A percentile compares a stretch with the other conserved stretches of the same genome.
These are phyloP conservation scores for Protula sp. DNA, from an alignment of 2,888 invertebrate species.

Conservation along the genomic window DNA sequence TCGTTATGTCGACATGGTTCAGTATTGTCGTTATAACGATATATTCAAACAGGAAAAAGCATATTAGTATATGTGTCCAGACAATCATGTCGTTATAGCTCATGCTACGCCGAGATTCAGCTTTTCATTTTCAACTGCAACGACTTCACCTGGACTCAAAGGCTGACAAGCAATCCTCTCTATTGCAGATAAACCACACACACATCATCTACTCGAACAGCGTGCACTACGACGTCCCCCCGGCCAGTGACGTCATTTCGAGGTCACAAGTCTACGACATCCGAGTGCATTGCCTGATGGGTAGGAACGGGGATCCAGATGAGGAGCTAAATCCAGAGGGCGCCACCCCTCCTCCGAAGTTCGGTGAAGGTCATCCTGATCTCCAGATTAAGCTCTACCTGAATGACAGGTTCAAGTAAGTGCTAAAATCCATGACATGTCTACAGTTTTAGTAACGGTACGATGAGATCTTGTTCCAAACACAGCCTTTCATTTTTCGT, in stretches of 20 bases:
- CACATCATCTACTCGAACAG: slow-evolving; percentile 40
- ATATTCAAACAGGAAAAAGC: too few relatives aligned
- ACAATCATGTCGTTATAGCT: too few relatives aligned
- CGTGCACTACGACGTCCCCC: slow-evolving; percentile 30
- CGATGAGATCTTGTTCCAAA: too few relatives aligned
- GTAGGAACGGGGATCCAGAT: slow-evolving; percentile 28
- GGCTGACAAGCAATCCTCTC: too few relatives aligned
- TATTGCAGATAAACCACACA: slow-evolving; percentile 34
- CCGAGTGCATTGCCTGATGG: slow-evolving; percentile 34
- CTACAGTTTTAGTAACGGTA: too few relatives aligned
- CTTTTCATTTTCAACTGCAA: not conserved
- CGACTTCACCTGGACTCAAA: not conserved
- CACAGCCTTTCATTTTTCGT: too few relatives aligned
- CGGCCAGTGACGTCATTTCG: slow-evolving; percentile 25
- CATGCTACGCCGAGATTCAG: not conserved
- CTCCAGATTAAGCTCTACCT: not conserved
- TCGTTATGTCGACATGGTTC: too few relatives aligned
- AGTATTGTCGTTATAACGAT: too few relatives aligned
- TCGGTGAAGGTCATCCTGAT: slow-evolving; percentile 11
- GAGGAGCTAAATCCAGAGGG: slow-evolving; percentile 9
- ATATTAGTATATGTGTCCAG: too few relatives aligned
- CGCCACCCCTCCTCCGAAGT: slow-evolving; percentile 5
- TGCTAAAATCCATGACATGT: too few relatives aligned
- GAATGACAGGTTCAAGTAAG: too few relatives aligned
- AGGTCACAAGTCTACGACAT: slow-evolving; percentile 36